Evolutionary conservation across 2,113 vertebrate species (phyloP).

Genomic region (Castor canadensis): DNA sequence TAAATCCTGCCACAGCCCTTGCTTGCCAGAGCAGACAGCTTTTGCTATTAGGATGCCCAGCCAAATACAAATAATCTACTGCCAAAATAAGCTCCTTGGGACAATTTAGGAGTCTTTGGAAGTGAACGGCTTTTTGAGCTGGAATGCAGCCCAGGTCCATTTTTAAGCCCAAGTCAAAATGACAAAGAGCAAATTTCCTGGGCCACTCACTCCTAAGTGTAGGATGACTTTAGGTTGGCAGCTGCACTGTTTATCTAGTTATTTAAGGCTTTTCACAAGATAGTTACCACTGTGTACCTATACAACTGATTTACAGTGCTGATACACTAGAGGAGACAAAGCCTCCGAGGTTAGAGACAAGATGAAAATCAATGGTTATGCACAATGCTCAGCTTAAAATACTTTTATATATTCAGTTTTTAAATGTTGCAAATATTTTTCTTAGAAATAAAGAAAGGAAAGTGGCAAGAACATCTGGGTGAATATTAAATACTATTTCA

Average conservation of each 20-base stretch:
- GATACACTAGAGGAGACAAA: slow-evolving; percentile 13
- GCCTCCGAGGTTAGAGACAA: slow-evolving; percentile 26
- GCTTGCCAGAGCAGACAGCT: slow-evolving; percentile 83
- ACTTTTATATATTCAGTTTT: neutral
- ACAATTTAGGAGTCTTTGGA: slow-evolving; percentile 86
- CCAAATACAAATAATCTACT: slow-evolving; percentile 87
- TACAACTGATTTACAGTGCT: slow-evolving; percentile 65
- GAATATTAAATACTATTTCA: neutral
- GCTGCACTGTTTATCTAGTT: slow-evolving; percentile 83
- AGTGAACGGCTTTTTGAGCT: slow-evolving; percentile 85
- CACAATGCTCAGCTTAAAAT: neutral
- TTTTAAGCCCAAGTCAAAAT: slow-evolving; percentile 86
- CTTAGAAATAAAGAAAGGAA: neutral
- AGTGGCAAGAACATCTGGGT: neutral
- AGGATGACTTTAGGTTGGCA: slow-evolving; percentile 83
- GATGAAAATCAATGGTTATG: slow-evolving; percentile 24
- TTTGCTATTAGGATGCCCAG: slow-evolving; percentile 83
- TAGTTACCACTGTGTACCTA: slow-evolving; percentile 79
- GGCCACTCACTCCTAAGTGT: slow-evolving; percentile 80
- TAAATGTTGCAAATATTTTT: neutral
- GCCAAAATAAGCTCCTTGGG: slow-evolving; percentile 88
- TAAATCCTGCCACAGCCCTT: slow-evolving; percentile 68
- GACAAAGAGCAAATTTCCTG: slow-evolving; percentile 85
- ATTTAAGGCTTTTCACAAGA: slow-evolving; percentile 83
- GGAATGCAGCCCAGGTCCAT: slow-evolving; percentile 86